A percentile compares a stretch with the other conserved stretches of the same genome.
These are phyloP conservation scores for Sebastes cheni DNA, from an alignment of 2,797 vertebrate species.

Conservation along the genomic window DNA sequence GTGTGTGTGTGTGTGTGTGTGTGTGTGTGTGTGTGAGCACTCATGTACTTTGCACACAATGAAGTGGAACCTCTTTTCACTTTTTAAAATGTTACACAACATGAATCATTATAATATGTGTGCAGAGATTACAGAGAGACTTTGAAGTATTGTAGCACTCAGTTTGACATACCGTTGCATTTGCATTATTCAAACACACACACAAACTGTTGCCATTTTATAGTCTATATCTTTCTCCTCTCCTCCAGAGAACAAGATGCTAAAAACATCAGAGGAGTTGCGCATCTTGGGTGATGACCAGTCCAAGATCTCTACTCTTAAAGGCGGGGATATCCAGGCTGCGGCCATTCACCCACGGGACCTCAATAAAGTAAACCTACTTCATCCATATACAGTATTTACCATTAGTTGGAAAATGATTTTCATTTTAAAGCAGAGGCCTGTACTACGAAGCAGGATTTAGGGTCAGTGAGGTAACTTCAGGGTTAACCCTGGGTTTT, in stretches of 20 bases:
- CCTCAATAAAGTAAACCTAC: conserved; percentile 77
- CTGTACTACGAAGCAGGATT: no score
- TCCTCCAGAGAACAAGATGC: conserved; percentile 74
- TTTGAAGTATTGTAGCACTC: background rate
- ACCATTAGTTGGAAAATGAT: background rate
- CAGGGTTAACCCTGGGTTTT: no score
- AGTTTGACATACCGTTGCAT: background rate
- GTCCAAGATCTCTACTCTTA: conserved; percentile 46
- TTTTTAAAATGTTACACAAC: background rate
- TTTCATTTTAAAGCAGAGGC: no score
- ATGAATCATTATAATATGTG: background rate
- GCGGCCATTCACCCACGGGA: conserved; percentile 77
- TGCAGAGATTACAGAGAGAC: background rate
- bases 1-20: background rate
- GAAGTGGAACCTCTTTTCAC: background rate
- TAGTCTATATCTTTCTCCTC: background rate
- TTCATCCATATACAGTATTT: background rate
- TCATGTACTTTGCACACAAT: background rate
- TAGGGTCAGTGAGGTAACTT: no score
- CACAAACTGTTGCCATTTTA: background rate
- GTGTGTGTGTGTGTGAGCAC: background rate
- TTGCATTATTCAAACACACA: background rate
- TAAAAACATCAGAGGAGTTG: conserved; percentile 47
- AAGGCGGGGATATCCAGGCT: conserved; percentile 77
- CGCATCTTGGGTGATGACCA: conserved; percentile 56